Evolutionary conservation across 2,797 vertebrate genomes (phyloP), one percentile per base, ranked within the genome.

Genomic region (Epinephelus coioides): DNA sequence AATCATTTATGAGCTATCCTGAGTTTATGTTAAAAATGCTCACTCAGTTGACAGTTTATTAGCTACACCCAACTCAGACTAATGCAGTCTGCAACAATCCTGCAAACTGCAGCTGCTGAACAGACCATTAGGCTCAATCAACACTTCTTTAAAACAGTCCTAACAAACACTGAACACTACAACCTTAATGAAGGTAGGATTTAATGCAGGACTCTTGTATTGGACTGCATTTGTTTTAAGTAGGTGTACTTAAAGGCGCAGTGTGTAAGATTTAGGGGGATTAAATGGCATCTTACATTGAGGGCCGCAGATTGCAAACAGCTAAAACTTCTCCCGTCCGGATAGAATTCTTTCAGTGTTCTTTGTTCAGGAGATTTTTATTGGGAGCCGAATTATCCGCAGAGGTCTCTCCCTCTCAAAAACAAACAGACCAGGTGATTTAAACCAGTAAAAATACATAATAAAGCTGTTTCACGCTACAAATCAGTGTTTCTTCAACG

Each of bases 101-200:
- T 17, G 30, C 15, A 78, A 27, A 51, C 46, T 15, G 19, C 63
- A 78, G n/a, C 18, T 38, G 47, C 34, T 49, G 57, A 76, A 81
- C 64, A 38, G 47, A 60, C 17, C 47, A 60, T 34, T 61, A 44
- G 17, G 27, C 43, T 56, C 1, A 46, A 23, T 19, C 3, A 51
- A 55, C 25, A 43, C 10, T 23, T 60, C 14, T 56, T 47, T 63
- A 46, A 47, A 40, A 56, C 10, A 2, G 2, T 18, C 75, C 25
- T 14, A 72, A 15, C 18, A 17, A 4, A 34, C 55, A 60, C 10
- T 3, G 61, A 69, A 4, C 23, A 40, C 9, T 47, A 40, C 5
- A 21, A 13, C 12, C 6, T 11, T 50, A 38, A 59, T 25, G 14
- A 67, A 57, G 23, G 3, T 3, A 38, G 3, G 3, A 30, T 80